Evolutionary conservation across 2,888 invertebrate genomes (phyloP), one percentile per base, ranked within the genome.

Genomic region (Melanotus villosus): DNA sequence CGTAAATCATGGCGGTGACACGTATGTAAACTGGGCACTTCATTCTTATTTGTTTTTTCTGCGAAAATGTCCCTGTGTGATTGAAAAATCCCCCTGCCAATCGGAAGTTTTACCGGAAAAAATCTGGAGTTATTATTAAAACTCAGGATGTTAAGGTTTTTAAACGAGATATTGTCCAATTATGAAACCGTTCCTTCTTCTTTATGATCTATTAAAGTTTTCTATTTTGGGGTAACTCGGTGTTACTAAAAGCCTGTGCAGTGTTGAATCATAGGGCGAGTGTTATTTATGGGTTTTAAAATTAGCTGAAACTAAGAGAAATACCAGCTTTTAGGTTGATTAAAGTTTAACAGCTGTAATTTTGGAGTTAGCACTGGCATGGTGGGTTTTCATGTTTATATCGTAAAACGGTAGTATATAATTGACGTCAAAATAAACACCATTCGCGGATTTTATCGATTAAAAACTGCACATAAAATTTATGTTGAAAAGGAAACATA

Each of bases 291-390:
- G 64, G 64, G 67, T 58, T 74, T 74, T 74, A 74, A 74, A 74
- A 74, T 74, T 74, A 72, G 74, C 72, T 56, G 66, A 67, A 69
- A 70, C 69, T 69, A 71, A 72, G 74, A 74, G 72, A 69, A 74
- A 74, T 71, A 54, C 56, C 68, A 63, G 74, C 74, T 74, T 74
- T 74, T 74, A 74, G 65, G 70, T 64, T 74, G 74, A 74, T 74
- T 74, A 74, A 74, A 74, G 65, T 57, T 68, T 70, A 72, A 72
- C 74, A 72, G 71, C 74, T 71, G 72, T 71, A 66, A 68, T 65
- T 69, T 69, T 69, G 38, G 60, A 69, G 52, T 30, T 18, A 43
- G 16, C 1, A 18, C n/a, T n/a, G n/a, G 43, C 36, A 57, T 23
- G 30, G 58, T 58, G 19, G 12, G 12, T 23, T 21, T 23, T 58